Evolutionary conservation across 2,888 invertebrate genomes (phyloP), one percentile per base, ranked within the genome.

Genomic region (Cacoxenus indagator): DNA sequence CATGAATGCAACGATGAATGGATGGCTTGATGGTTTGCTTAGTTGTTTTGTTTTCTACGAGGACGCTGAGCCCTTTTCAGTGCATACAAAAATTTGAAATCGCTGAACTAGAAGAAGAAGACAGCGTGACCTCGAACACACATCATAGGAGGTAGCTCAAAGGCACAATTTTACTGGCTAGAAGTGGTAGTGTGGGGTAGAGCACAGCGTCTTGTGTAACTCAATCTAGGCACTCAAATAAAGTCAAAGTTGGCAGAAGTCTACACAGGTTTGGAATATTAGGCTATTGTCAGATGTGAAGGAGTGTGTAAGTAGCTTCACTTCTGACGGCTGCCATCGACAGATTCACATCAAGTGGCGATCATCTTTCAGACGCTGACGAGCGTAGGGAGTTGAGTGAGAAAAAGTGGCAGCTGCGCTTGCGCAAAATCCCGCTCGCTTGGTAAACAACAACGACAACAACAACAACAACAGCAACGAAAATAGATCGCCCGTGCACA

Each of bases 401-500:
- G 26, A 54, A 54, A 55, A 75, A 68, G 65, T 64, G 70, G 81
- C 79, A 79, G 79, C 79, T 79, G 79, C 81, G 62, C 70, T 26
- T 31, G 46, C 45, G 24, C 31, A 37, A 61, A 31, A 31, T 31
- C 31, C 31, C 4, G 46, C 17, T 4, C n/a, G 29, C 54, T n/a
- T n/a, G n/a, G n/a, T 31, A 31, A 31, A 31, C 31, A 31, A 31
- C 31, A 4, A 9, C 5, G 31, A 4, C 4, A 31, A 31, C 31
- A 31, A 31, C 4, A 31, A 31, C 31, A 31, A 31, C 61, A 37
- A 61, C 31, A 37, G 14, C 37, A 61, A 26, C 62, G 22, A 62
- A 11, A 70, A 76, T 71, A 71, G 71, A 67, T 66, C 59, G 45
- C 73, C 64, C 55, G n/a, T n/a, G n/a, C n/a, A n/a, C 54, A 67